These are phyloP conservation scores for Aphelinus atriplicis DNA, from an alignment of 1,140 invertebrate species.

Conservation along the genomic window DNA sequence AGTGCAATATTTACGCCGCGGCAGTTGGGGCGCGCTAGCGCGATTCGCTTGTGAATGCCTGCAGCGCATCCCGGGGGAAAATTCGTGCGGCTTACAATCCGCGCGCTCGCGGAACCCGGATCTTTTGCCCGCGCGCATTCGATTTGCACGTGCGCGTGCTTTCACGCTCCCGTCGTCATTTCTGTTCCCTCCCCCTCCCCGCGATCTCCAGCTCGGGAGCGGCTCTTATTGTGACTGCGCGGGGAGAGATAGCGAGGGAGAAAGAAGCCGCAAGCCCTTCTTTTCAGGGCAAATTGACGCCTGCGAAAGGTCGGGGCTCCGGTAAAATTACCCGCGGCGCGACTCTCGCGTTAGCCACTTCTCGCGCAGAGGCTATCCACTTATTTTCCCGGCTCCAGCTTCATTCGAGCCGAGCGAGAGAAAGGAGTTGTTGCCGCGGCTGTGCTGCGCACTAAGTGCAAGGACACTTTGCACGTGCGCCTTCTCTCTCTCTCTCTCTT, in stretches of 20 bases:
- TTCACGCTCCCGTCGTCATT: background rate
- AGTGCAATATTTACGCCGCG: no score
- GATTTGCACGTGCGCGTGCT: background rate
- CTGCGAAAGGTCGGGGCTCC: no score
- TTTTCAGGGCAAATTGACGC: background rate
- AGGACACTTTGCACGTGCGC: background rate
- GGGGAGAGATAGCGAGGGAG: no score
- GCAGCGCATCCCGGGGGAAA: no score
- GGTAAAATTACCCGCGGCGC: background rate
- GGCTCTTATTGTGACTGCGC: no score
- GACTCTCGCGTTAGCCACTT: background rate
- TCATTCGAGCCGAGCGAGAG: conserved; percentile 10
- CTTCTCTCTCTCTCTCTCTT: no score
- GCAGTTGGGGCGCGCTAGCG: no score
- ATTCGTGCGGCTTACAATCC: no score
- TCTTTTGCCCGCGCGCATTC: background rate
- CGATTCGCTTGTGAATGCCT: no score
- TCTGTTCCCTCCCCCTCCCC: background rate
- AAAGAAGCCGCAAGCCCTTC: background rate
- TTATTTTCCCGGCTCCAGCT: background rate
- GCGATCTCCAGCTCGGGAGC: background rate
- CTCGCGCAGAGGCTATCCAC: background rate
- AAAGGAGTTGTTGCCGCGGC: background rate
- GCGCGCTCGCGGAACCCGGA: no score
- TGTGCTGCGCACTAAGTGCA: background rate